Base-by-base conservation (phyloP, 2,797 vertebrate species). In the Sebastes goodei region DNA sequence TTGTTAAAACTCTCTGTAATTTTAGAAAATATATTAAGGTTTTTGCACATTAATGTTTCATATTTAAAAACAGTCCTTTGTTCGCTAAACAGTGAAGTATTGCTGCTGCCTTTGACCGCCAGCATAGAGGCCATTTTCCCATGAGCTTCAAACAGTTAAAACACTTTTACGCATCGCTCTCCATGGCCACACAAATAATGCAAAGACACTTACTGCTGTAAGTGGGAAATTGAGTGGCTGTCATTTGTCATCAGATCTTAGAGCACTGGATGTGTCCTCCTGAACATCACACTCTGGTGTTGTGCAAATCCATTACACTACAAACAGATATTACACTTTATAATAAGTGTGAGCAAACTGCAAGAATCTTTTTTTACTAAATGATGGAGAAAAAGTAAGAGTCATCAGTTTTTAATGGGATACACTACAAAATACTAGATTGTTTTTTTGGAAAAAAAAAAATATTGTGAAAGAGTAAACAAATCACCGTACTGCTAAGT, bases 161-260 rank as follows among this genome's bases (percentile, higher is more conserved):
- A 74, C 65, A 56, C 71, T 86, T 84, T 77, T 60, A 69, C 69
- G 75, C 78, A 61, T 83, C 77, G 46, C 79, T 88, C 62, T 86
- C 52, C 71, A 30, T 46, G 5, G 60, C 67, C 66, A 32, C 81
- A 80, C 83, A 84, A 87, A 92, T 85, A 85, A 90, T 83, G 80
- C 88, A 87, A 72, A 86, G 74, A 85, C 79, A 72, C 80, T 74
- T 32, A 64, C 12, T 1, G 32, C 71, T 60, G 65, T 62, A 68
- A 80, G 83, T 81, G 66, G 81, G 66, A 81, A 77, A 81, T 52
- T 20, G 67, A 85, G 76, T 82, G 74, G 71, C 79, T 76, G 66
- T 52, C 68, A 17, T 92, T 82, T 78, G 79, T 89, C 81, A 83
- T 78, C 80, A 73, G 68, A 83, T 78, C 75, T 70, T 42, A 27